Percentiles rank a stretch among this genome's conserved stretches.
Evolutionary conservation across 2,113 vertebrate species (phyloP).

Genomic region (Cephalophus harveyi): DNA sequence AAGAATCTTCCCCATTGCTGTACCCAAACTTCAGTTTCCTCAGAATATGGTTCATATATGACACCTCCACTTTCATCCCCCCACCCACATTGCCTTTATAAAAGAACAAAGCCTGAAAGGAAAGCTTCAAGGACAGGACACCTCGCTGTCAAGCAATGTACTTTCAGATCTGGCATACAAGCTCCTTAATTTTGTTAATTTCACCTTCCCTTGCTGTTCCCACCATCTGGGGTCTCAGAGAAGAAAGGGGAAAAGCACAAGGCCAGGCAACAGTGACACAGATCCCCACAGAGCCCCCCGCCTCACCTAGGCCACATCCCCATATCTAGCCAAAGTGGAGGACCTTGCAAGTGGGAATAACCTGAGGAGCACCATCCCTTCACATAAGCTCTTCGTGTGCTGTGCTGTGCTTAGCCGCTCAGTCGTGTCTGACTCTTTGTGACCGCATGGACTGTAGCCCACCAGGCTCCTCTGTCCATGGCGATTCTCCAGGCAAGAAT

Average conservation of each 20-base stretch:
- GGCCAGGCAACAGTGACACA: neutral
- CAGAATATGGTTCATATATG: neutral
- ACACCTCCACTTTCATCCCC: neutral
- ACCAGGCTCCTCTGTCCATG: neutral
- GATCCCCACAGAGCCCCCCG: too few species aligned
- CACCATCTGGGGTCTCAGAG: neutral
- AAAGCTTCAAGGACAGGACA: neutral
- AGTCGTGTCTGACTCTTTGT: neutral
- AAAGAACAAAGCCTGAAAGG: neutral
- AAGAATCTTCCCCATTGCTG: neutral
- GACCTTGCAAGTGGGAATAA: neutral
- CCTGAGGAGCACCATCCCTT: neutral
- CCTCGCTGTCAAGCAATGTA: neutral
- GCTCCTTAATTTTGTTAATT: slow-evolving; percentile 24
- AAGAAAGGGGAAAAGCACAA: neutral
- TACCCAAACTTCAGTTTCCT: neutral
- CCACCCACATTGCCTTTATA: neutral
- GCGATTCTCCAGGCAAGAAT: neutral
- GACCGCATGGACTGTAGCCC: neutral
- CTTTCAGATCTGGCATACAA: neutral
- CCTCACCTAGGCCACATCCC: neutral
- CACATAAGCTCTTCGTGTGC: neutral
- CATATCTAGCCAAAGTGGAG: neutral
- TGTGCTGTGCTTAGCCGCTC: neutral
- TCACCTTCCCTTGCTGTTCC: neutral